A percentile compares a stretch with the other conserved stretches of the same genome.
Conservation (phyloP, 2,888 invertebrate genomes). For the Drosophila tanythrix region DNA sequence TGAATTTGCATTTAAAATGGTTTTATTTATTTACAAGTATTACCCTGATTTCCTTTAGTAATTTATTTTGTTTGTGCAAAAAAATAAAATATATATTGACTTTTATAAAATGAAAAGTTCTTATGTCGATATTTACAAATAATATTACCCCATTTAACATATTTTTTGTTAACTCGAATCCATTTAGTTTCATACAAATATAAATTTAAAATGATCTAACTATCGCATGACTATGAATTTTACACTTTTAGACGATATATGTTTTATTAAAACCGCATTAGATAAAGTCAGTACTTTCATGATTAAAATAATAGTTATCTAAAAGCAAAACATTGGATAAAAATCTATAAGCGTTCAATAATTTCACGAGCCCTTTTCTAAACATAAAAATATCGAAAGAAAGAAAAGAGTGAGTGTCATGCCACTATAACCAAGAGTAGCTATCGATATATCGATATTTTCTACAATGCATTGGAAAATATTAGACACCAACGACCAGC, state of each 20-base stretch:
- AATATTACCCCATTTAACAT: neutral
- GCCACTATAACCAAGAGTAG: constrained; percentile 4
- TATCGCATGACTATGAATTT: neutral
- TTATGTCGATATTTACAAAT: neutral
- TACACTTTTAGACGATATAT: neutral
- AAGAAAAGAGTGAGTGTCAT: constrained; percentile 25
- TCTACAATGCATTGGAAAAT: constrained; percentile 37
- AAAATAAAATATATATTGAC: constrained; percentile 52
- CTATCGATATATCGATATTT: constrained; percentile 37
- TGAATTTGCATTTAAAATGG: constrained; percentile 54
- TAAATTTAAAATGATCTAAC: neutral
- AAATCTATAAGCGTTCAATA: neutral
- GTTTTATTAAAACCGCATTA: neutral
- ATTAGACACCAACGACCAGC: constrained; percentile 33
- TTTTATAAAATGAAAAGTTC: constrained; percentile 14
- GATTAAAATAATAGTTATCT: neutral
- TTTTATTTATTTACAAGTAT: constrained; percentile 65
- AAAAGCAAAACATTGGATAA: neutral
- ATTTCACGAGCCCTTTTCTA: neutral
- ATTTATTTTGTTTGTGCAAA: constrained; percentile 69
- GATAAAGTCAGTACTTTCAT: neutral
- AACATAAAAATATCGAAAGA: neutral
- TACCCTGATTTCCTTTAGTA: constrained; percentile 51
- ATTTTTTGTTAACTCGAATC: neutral
- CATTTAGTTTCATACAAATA: neutral